Base-by-base conservation (phyloP, 2,113 vertebrate species). In the rat (Rattus norvegicus) region DNA sequence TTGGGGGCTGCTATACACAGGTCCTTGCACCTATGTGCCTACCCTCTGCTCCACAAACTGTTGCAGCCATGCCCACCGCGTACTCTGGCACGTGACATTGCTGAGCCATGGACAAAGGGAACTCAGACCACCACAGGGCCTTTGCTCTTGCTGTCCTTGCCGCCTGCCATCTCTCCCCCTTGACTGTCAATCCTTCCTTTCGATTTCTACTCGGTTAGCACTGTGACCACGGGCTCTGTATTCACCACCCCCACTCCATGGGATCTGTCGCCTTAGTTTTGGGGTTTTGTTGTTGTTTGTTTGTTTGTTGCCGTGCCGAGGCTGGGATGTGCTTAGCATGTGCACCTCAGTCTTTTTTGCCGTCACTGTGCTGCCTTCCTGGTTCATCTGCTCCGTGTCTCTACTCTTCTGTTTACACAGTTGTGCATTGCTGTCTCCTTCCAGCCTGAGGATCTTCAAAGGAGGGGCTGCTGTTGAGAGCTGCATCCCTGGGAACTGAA, bases 51-150 rank as follows among this genome's bases (percentile, higher is more conserved):
- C 52, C 67, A 14, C 33, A 83, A 59, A 33, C 19, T 17, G 88
- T 19, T 0, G 2, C 2, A 12, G 54, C 43, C 47, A 30, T 2
- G 1, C n/a, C n/a, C 67, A 33, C 26, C 70, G 0, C 56, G 1
- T 0, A 1, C 56, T 11, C 3, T 43, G 56, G 26, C 10, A 8
- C 17, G 10, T 1, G 0, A 28, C 5, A 36, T 43, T 8, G 0
- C 39, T 70, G 24, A 22, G 22, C 43, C 1, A 11, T 0, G 4
- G 36, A 69, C 14, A 20, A 56, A 54, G 0, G 1, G 52, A 56
- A 17, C 36, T 5, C 14, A 0, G 61, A n/a, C 70, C 11, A 30
- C 73, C 47, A 22, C 84, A 86, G 84, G 69, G n/a, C 70, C 80
- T 94, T 83, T 84, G 73, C 69, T 59, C 39, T 54, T 49, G 54